Base-by-base conservation (phyloP, 2,797 vertebrate species). In the Chelon labrosus region DNA sequence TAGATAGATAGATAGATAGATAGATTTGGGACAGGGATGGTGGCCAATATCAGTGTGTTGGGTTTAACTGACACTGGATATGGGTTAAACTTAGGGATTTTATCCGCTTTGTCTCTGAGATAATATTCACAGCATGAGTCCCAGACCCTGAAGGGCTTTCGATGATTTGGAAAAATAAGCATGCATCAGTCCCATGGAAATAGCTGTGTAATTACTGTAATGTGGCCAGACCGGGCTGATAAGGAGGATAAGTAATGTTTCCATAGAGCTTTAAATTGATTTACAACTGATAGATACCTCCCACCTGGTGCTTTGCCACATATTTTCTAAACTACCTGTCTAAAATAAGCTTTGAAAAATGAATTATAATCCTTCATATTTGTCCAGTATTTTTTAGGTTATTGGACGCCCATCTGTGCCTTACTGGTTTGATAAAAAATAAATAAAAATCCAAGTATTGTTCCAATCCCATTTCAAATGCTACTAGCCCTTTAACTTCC, bases 121-220 rank as follows among this genome's bases (percentile, higher is more conserved):
- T 65, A 47, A 75, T 51, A 59, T 46, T 73, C 3, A 3, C 9
- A 78, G 61, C 38, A n/a, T 49, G 17, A 61, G 25, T 19, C 65
- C 3, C n/a, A 55, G 63, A 63, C 37, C 57, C 17, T 51, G 44
- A 42, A 37, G 46, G 53, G 14, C 2, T 69, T 65, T 62, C 49
- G n/a, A 59, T 74, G 19, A 75, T 74, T 73, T 61, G 37, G 58
- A 41, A 70, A 85, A 75, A 56, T 61, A 71, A 81, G 47, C 57
- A 70, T 7, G 1, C 16, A 47, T 58, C 22, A 31, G 11, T 83
- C 52, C 54, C 55, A 11, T 67, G 20, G 75, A 69, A 76, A 71
- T 59, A 31, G 46, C n/a, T 38, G 12, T 17, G 39, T 73, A 67
- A 84, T 77, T 77, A 54, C 22, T 61, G 14, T 73, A 71, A 79